Evolutionary conservation across 1,140 invertebrate species (phyloP).

Genomic region (Brachionus angularis): DNA sequence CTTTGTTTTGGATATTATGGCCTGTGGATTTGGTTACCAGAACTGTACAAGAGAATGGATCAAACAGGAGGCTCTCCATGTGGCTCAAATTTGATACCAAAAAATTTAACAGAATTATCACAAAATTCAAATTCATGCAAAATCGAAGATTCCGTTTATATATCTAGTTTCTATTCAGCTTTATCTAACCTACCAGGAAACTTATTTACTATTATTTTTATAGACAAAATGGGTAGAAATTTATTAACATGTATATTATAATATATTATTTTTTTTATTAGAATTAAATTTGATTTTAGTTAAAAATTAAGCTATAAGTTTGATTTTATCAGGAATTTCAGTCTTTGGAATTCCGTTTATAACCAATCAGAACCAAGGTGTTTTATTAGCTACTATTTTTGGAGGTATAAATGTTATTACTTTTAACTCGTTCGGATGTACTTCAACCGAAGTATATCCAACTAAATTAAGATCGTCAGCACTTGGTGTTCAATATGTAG

Average conservation of each 20-base stretch:
- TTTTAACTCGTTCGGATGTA: slow-evolving; percentile 41
- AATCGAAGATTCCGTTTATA: slow-evolving; percentile 20
- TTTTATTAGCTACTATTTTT: slow-evolving; percentile 29
- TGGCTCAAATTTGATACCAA: slow-evolving; percentile 40
- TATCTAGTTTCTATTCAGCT: slow-evolving; percentile 49
- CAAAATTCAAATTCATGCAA: slow-evolving; percentile 27
- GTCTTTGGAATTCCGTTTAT: slow-evolving; percentile 44
- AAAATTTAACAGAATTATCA: not conserved
- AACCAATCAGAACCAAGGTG: slow-evolving; percentile 20
- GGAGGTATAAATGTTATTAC: slow-evolving; percentile 38
- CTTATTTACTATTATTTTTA: slow-evolving; percentile 57
- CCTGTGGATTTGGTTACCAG: slow-evolving; percentile 62
- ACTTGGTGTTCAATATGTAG: slow-evolving; percentile 49
- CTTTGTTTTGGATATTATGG: slow-evolving; percentile 60
- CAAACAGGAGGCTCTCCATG: slow-evolving; percentile 54
- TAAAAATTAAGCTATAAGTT: slow-evolving; percentile 18
- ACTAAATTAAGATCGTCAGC: slow-evolving; percentile 32
- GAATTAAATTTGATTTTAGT: too few relatives aligned
- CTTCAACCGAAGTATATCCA: slow-evolving; percentile 28
- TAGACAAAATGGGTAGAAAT: slow-evolving; percentile 60
- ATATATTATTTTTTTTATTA: too few relatives aligned
- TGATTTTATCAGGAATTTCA: slow-evolving; percentile 42
- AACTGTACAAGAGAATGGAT: slow-evolving; percentile 59
- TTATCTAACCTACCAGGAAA: slow-evolving; percentile 59
- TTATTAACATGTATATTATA: slow-evolving; percentile 60